Evolutionary conservation across 2,113 vertebrate genomes (phyloP), one percentile per base, ranked within the genome.

Genomic region (Aix galericulata): DNA sequence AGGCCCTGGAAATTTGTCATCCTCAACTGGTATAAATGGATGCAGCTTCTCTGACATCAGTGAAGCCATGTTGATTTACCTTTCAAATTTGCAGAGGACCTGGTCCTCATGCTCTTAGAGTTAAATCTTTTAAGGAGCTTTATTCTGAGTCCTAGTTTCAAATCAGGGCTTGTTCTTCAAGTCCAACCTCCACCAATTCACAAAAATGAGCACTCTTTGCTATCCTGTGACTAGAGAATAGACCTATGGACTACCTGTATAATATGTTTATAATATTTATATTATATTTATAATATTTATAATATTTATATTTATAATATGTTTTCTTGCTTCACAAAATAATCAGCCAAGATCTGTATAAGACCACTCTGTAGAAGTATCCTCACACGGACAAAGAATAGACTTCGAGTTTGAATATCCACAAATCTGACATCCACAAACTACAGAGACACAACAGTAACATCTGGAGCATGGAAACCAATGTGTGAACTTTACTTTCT

Each of bases 11-110:
- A 95, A 82, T 85, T 38, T 79, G 44, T 91, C 68, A 87, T 89
- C 21, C n/a, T 79, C 48, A 76, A 29, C 53, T 72, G 31, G 55
- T 68, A 58, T 81, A 92, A 95, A 95, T 36, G 42, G 66, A 78
- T 84, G 73, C 86, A 95, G 48, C 34, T 90, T 88, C 62, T 81
- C 69, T 26, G 42, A 71, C 68, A 81, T 91, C 85, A 84, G 52
- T 56, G 34, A 76, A 91, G 62, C 21, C 66, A 44, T 50, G 52
- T 22, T 80, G 71, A 81, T 86, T 89, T 93, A 93, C 75, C 26
- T 40, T 68, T 86, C 32, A 71, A 38, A 86, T 81, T 72, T 84
- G 56, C 44, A 75, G 48, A 92, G 9, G 21, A 72, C 86, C 42
- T 48, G 5, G 23, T 78, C 52, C 67, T 90, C 29, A 1, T 75